A percentile compares a stretch with the other conserved stretches of the same genome.
Evolutionary conservation across 53 echinoderm and acorn worm genomes (phyloP).

Genomic region (Patiria pectinifera): DNA sequence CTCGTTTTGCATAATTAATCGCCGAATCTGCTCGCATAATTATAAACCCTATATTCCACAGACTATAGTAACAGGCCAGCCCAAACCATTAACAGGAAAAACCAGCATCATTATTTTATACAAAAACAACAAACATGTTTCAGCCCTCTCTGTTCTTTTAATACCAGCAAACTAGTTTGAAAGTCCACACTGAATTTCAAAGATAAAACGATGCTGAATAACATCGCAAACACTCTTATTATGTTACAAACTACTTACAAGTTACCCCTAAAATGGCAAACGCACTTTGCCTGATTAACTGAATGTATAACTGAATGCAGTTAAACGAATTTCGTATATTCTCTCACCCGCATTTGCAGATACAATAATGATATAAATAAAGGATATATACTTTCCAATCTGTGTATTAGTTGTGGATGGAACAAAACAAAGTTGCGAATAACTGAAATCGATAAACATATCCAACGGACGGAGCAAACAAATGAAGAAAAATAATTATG

Average conservation of each 20-base stretch:
- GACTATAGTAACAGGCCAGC: too few relatives aligned
- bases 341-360: neutral
- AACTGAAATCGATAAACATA: neutral
- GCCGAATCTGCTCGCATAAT: too few relatives aligned
- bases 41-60: too few relatives aligned
- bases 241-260: neutral
- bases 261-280: neutral
- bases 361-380: neutral
- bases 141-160: constrained; percentile 38
- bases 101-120: too few relatives aligned
- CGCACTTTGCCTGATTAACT: neutral
- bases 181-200: constrained; percentile 12
- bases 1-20: too few relatives aligned
- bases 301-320: neutral
- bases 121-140: neutral
- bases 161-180: constrained; percentile 19
- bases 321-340: neutral
- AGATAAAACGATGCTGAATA: neutral
- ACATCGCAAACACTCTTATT: neutral
- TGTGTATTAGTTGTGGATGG: constrained; percentile 29
- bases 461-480: constrained; percentile 27
- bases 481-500: neutral
- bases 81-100: too few relatives aligned
- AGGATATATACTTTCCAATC: neutral
- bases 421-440: neutral